These are phyloP conservation scores for Leucopsar rothschildi DNA, from an alignment of 2,113 vertebrate species.

Conservation along the genomic window DNA sequence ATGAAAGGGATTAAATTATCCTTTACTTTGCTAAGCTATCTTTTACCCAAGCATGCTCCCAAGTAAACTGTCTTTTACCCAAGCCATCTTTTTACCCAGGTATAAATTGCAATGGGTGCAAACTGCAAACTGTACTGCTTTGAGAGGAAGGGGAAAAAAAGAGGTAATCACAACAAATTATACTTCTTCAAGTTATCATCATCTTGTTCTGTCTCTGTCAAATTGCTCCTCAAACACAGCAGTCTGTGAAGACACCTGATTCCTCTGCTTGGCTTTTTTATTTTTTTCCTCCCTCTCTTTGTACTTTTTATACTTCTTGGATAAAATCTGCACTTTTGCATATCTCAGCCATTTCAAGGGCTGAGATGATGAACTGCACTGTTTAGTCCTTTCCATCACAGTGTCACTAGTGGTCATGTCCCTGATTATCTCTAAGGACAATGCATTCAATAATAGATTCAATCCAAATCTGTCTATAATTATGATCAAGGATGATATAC, in stretches of 20 bases:
- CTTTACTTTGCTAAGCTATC: slow-evolving; percentile 59
- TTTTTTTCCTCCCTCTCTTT: not conserved
- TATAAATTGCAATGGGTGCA: slow-evolving; percentile 70
- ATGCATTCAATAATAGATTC: slow-evolving; percentile 58
- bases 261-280: not conserved
- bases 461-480: slow-evolving; percentile 70
- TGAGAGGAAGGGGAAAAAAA: slow-evolving; percentile 13
- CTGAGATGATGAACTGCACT: slow-evolving; percentile 54
- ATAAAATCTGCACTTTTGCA: slow-evolving; percentile 67
- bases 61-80: slow-evolving; percentile 44
- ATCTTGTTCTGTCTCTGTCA: slow-evolving; percentile 76
- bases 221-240: slow-evolving; percentile 76
- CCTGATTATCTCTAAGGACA: slow-evolving; percentile 70
- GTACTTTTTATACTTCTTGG: slow-evolving; percentile 71
- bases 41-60: slow-evolving; percentile 55
- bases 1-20: slow-evolving; percentile 59
- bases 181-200: slow-evolving; percentile 78
- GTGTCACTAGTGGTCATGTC: slow-evolving; percentile 61
- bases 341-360: slow-evolving; percentile 68
- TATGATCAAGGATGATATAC: slow-evolving; percentile 57
- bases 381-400: slow-evolving; percentile 65
- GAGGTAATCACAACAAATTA: slow-evolving; percentile 79
- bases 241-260: slow-evolving; percentile 61
- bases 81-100: slow-evolving; percentile 58
- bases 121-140: slow-evolving; percentile 60